phyloP scores from a whole-genome alignment of 2,113 vertebrate genomes.

The Atlantisia rogersi region DNA sequence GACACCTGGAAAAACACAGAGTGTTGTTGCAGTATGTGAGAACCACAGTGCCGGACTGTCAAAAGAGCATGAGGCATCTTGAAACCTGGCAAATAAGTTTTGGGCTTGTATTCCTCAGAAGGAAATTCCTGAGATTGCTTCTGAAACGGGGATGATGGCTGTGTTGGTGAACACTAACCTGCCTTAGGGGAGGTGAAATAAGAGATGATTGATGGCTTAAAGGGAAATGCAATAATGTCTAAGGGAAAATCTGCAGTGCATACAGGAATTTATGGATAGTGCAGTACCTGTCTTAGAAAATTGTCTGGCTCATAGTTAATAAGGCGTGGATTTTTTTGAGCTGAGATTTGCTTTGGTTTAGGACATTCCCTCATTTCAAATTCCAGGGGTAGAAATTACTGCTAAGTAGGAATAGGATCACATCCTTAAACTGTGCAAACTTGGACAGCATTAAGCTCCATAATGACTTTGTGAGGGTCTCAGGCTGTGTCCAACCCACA shows the following conservation, averaged over 20 bases:
- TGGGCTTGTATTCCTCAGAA: neutral
- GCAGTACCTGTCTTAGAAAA: neutral
- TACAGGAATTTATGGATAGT: neutral
- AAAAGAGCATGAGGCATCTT: neutral
- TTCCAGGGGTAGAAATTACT: neutral
- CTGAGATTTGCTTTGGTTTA: neutral
- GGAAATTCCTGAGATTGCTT: neutral
- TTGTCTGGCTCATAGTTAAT: neutral
- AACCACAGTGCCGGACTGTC: neutral
- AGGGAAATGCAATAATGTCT: neutral
- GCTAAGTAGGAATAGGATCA: neutral
- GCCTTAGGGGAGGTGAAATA: neutral
- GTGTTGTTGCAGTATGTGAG: neutral
- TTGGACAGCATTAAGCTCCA: neutral
- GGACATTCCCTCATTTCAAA: neutral
- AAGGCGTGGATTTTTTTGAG: neutral
- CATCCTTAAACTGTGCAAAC: neutral
- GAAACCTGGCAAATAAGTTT: neutral
- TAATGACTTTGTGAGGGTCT: neutral
- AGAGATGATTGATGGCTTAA: neutral
- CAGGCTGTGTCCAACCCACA: neutral
- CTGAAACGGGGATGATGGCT: neutral
- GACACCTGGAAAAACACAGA: neutral
- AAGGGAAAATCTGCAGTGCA: neutral
- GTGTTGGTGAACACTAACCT: neutral